Evolutionary conservation across 2,797 vertebrate genomes (phyloP), one percentile per base, ranked within the genome.

Genomic region (Holocentrus rufus): DNA sequence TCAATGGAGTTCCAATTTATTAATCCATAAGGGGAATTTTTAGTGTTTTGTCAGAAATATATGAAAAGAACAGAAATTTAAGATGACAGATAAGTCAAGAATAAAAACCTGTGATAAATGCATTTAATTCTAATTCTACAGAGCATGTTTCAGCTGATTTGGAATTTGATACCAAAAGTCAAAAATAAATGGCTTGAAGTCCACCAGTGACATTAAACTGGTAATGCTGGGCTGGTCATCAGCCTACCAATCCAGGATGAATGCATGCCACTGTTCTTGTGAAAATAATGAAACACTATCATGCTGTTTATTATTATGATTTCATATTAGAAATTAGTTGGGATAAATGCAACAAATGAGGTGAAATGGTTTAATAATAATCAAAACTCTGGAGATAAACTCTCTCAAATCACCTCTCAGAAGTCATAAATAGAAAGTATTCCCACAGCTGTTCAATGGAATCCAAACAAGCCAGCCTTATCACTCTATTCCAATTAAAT

Each of bases 401-500:
- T 62, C 54, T 62, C 76, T 77, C 39, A 39, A 83, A 73, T 61
- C 62, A 69, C 58, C 63, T 72, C 58, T 50, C 56, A 72, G 55
- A 77, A 77, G 71, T 65, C 75, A 65, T 71, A 73, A 67, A 59
- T 58, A 64, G 15, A 70, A 76, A 62, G 27, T 54, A 46, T 67
- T 62, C 60, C 50, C 23, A 50, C 46, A 61, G 60, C 27, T 50
- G 53, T 49, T 72, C 69, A 81, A 86, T 78, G 65, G 68, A 86
- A 86, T 85, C 65, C 80, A 87, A 74, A 72, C 73, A 75, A 76
- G 62, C 72, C 30, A 9, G 63, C 54, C 70, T 89, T 82, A 85
- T 89, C 82, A 61, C 72, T 83, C 83, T 57, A 42, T 82, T 88
- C 76, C 75, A 88, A 89, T 90, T 89, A 89, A 89, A 87, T 87